phyloP scores from a whole-genome alignment of 2,888 invertebrate genomes.

The Drosophila pegasa region DNA sequence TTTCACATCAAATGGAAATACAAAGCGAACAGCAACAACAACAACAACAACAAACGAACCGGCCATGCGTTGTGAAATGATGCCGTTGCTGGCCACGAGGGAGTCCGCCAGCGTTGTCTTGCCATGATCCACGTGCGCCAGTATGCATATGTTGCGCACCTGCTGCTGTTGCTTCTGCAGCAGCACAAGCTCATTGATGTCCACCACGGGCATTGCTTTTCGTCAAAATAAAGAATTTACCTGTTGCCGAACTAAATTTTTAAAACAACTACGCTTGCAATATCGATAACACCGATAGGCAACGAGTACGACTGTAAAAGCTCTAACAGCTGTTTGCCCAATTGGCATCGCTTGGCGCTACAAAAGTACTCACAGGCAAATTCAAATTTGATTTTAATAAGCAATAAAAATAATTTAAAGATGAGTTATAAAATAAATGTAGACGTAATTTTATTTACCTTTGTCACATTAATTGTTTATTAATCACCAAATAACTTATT shows the following conservation, averaged over 20 bases:
- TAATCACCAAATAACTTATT: too few relatives aligned
- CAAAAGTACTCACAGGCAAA: constrained; percentile 14
- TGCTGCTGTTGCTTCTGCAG: constrained; percentile 89
- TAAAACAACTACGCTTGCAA: constrained; percentile 29
- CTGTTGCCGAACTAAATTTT: constrained; percentile 47
- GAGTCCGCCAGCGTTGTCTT: constrained; percentile 98
- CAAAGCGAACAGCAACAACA: constrained; percentile 7
- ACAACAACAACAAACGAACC: constrained; percentile 38
- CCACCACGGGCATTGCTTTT: constrained; percentile 82
- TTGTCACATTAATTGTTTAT: background rate
- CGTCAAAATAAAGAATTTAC: constrained; percentile 24
- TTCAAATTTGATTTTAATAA: background rate
- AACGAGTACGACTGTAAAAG: constrained; percentile 30
- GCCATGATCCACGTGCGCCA: constrained; percentile 99
- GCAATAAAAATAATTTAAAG: background rate
- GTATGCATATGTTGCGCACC: constrained; percentile 97
- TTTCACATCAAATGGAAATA: constrained; percentile 31
- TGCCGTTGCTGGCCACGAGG: constrained; percentile 96
- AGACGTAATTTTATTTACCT: background rate
- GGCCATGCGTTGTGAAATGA: constrained; percentile 95
- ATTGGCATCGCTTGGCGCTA: constrained; percentile 14
- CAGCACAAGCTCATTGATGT: constrained; percentile 81
- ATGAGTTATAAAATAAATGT: background rate
- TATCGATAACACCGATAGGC: constrained; percentile 38
- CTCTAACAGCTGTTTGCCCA: constrained; percentile 47